Percentiles rank a stretch among this genome's conserved stretches.
Evolutionary conservation across 2,888 invertebrate species (phyloP).

Genomic region (Drosophila picticornis): DNA sequence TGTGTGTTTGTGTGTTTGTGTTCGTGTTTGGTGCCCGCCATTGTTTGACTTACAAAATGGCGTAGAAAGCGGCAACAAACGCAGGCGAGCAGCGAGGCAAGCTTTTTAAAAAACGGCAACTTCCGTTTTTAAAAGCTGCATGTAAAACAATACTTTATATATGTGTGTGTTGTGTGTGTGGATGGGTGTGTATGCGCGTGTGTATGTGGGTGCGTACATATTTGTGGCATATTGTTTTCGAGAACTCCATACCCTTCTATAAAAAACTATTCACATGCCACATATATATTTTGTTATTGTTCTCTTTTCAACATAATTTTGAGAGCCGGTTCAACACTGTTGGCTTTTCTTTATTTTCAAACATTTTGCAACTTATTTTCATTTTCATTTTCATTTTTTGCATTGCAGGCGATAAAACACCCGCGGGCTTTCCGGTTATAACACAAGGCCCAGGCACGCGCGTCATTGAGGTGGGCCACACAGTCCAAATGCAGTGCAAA

Average conservation of each 20-base stretch:
- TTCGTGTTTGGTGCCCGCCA: conserved; percentile 50
- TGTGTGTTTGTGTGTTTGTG: neutral
- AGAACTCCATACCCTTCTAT: conserved; percentile 41
- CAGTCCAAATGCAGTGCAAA: conserved; percentile 94
- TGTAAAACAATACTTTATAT: conserved; percentile 75
- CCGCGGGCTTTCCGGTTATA: conserved; percentile 96
- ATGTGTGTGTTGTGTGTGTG: conserved; percentile 11
- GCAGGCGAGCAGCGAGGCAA: conserved; percentile 57
- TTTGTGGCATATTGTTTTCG: conserved; percentile 69
- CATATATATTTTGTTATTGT: conserved; percentile 27
- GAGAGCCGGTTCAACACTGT: conserved; percentile 40
- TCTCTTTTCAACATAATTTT: conserved; percentile 52
- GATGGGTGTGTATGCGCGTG: neutral
- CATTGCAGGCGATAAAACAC: conserved; percentile 91
- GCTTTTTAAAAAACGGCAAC: conserved; percentile 65
- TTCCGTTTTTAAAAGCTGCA: conserved; percentile 75
- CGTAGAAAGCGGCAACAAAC: conserved; percentile 72
- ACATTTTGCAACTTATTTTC: conserved; percentile 30
- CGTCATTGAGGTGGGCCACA: conserved; percentile 98
- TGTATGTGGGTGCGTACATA: conserved; percentile 17
- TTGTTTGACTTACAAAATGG: conserved; percentile 79
- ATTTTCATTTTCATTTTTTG: conserved; percentile 10
- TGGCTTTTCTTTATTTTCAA: conserved; percentile 21
- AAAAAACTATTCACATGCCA: conserved; percentile 31
- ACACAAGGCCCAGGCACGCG: conserved; percentile 95